Evolutionary conservation across 2,888 invertebrate species (phyloP).

Genomic region (Drosophila infuscata): DNA sequence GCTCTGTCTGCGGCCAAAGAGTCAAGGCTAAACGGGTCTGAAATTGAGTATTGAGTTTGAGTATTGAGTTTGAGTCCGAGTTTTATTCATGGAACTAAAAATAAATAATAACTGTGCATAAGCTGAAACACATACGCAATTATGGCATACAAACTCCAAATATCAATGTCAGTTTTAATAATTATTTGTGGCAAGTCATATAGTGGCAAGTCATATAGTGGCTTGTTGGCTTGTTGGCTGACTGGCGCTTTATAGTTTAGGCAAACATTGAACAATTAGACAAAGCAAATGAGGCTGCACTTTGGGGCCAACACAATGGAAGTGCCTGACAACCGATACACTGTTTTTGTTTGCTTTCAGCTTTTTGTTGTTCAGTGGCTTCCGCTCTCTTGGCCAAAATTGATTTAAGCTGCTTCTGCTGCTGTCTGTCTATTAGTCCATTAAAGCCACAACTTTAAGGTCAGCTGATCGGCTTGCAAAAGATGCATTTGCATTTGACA

Average conservation of each 20-base stretch:
- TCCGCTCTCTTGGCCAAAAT: constrained; percentile 46
- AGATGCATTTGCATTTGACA: constrained; percentile 34
- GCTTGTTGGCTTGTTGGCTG: background rate
- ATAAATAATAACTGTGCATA: constrained; percentile 75
- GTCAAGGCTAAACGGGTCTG: constrained; percentile 65
- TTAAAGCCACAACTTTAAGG: constrained; percentile 10
- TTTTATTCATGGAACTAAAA: constrained; percentile 58
- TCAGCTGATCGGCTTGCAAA: constrained; percentile 6
- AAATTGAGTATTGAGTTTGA: constrained; percentile 36
- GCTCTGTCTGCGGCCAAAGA: constrained; percentile 46
- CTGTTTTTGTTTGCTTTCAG: constrained; percentile 36
- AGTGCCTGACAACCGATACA: constrained; percentile 40
- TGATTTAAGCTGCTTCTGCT: constrained; percentile 7
- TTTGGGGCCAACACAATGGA: constrained; percentile 41
- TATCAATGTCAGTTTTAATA: constrained; percentile 52
- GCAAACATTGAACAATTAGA: constrained; percentile 31
- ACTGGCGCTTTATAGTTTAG: background rate
- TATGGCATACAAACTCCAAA: constrained; percentile 69
- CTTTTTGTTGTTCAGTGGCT: constrained; percentile 42
- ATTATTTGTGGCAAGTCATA: constrained; percentile 41
- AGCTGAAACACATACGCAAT: constrained; percentile 60
- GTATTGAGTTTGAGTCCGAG: constrained; percentile 31
- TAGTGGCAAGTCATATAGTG: constrained; percentile 15
- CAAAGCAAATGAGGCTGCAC: constrained; percentile 36
- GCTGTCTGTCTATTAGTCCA: background rate